Evolutionary conservation across 2,888 invertebrate species (phyloP), one percentile per base, ranked within the genome.

Genomic region (Thumatha senex): DNA sequence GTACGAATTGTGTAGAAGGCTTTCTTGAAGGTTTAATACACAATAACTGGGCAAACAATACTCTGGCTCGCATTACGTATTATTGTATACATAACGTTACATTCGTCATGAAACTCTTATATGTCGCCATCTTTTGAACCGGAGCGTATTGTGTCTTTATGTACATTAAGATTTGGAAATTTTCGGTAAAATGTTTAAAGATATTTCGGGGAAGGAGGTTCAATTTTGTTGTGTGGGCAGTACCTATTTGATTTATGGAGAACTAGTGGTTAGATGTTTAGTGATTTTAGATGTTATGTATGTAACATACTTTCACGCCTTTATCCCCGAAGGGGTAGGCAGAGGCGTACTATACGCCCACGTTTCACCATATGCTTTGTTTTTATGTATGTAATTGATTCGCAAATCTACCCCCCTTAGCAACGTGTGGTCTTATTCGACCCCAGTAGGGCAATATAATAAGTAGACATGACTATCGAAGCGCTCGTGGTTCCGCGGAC

Each of bases 31-130:
- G 65, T 63, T 66, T 72, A 72, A 56, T 48, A 45, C 54, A 74
- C 74, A 74, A 72, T 74, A 52, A 66, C 40, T 46, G 41, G n/a
- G 58, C 71, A 61, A 67, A 74, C 73, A 74, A 74, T 74, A 54
- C 49, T 52, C 34, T 57, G 50, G 56, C 59, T 50, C 54, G 52
- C 51, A 58, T 61, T 56, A 58, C 42, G 62, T 66, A 71, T 74
- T 70, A 18, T 39, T 39, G 39, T 39, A 66, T 74, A 54, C 42
- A 31, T 47, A 54, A 39, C 34, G 43, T 44, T 14, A 54, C 57
- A 60, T 46, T 56, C 47, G 48, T 50, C 41, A 35, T 52, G 51
- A 55, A 48, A 45, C 51, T 29, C 48, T 48, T 45, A 50, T 54
- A 46, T 12, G 31, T 42, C 54, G 31, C 39, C 46, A 65, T 65